A percentile compares a stretch with the other conserved stretches of the same genome.
Conservation (phyloP, 1,140 invertebrate genomes). For the Archivesica marissinica region DNA sequence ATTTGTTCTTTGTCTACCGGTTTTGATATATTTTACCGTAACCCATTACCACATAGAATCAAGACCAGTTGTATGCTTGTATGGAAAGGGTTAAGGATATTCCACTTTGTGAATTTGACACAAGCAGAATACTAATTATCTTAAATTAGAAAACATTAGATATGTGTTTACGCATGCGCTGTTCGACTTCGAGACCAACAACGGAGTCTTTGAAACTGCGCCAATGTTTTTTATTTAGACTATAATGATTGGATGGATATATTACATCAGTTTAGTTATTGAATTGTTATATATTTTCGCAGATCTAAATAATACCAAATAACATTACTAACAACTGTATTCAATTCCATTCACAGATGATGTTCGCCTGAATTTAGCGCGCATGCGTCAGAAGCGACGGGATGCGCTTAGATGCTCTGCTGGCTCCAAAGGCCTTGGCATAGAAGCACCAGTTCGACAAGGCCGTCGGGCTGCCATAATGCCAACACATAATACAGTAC, state of each 20-base stretch:
- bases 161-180: too few species aligned
- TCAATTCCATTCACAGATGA: conserved; percentile 27
- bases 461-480: conserved; percentile 49
- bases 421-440: background rate
- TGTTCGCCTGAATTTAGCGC: conserved; percentile 47
- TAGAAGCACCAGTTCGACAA: conserved; percentile 25
- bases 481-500: conserved; percentile 33
- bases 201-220: background rate
- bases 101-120: too few species aligned
- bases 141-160: too few species aligned
- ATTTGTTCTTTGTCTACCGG: too few species aligned
- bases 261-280: too few species aligned
- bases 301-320: background rate
- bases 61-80: too few species aligned
- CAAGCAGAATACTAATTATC: too few species aligned
- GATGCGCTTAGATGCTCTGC: conserved; percentile 17
- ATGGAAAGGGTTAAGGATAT: too few species aligned
- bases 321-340: background rate
- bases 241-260: background rate
- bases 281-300: too few species aligned
- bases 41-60: too few species aligned
- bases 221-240: background rate
- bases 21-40: too few species aligned
- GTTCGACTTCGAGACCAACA: too few species aligned
- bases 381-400: conserved; percentile 35